phyloP scores from a whole-genome alignment of 2,888 invertebrate species.

The Cephus rjabovi region DNA sequence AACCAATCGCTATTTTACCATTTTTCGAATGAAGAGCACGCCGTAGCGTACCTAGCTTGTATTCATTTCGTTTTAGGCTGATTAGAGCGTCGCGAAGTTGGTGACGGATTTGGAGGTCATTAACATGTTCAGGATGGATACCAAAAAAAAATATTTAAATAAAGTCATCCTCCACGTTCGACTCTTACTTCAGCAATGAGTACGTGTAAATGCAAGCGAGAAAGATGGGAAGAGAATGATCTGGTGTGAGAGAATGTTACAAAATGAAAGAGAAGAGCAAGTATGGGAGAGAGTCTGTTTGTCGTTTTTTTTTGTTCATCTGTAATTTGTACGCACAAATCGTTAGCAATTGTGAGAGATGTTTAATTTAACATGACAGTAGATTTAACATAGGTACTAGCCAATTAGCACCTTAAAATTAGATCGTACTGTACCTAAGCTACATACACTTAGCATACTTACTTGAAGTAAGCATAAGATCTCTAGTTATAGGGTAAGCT shows the following conservation, averaged over 20 bases:
- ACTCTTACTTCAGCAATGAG: neutral
- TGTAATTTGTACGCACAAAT: slow-evolving; percentile 20
- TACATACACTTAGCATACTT: slow-evolving; percentile 43
- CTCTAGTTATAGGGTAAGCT: slow-evolving; percentile 55
- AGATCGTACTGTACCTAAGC: slow-evolving; percentile 42
- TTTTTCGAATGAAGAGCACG: slow-evolving; percentile 40
- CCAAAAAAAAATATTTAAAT: neutral
- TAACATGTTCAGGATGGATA: neutral
- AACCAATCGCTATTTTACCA: slow-evolving; percentile 54
- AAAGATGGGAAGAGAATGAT: neutral
- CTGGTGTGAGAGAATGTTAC: neutral
- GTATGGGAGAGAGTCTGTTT: neutral
- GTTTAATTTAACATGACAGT: slow-evolving; percentile 27
- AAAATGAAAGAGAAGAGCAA: neutral
- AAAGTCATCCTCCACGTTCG: neutral
- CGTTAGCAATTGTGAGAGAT: slow-evolving; percentile 11
- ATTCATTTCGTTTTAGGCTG: neutral
- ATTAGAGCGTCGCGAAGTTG: neutral
- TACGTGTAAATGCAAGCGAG: neutral
- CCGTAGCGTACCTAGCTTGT: neutral
- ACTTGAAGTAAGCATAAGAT: slow-evolving; percentile 36
- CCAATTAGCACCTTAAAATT: slow-evolving; percentile 44
- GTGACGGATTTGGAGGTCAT: neutral
- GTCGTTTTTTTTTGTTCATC: neutral
- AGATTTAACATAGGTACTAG: slow-evolving; percentile 29